Evolutionary conservation across 2,797 vertebrate genomes (phyloP), one percentile per base, ranked within the genome.

Genomic region (Arctocebus calabarensis): DNA sequence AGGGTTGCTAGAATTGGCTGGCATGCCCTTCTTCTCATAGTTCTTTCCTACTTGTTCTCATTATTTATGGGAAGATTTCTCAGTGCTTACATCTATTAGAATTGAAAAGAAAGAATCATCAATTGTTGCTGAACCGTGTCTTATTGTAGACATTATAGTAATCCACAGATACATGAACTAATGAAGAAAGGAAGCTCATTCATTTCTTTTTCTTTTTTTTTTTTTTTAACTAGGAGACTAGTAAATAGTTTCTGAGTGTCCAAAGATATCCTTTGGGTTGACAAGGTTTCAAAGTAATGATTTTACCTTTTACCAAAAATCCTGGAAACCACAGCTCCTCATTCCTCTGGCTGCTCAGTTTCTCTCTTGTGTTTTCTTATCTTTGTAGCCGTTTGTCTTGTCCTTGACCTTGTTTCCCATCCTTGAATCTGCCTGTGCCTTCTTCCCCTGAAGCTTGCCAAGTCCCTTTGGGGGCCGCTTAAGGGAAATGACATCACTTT

Each of bases 401-500:
- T 92, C 75, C 68, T 96, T 96, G 88, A 91, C 88, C 89, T 95
- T 13, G 0, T 96, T 96, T 43, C 25, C 34, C 37, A 4, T 82
- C 78, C 73, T 40, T 27, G 19, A 78, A 88, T 90, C 45, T 68
- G 84, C 37, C 64, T 84, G 29, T 94, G 16, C 13, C 62, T 86
- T 85, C 45, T 85, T 93, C 14, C 52, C n/a, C 59, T 48, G n/a
- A 93, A 64, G 88, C 64, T 94, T 97, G 84, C 78, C 87, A 94
- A 79, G 68, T 89, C 66, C 92, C 85, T 95, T 71, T 88, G 74
- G 94, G 96, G 48, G 70, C 77, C 52, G 75, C 87, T 96, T 91
- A 94, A 90, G 61, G 84, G 71, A 90, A 95, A 74, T 95, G 93
- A 95, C 93, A 91, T 94, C 55, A 88, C 59, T 84, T 61, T 86